phyloP scores from a whole-genome alignment of 2,888 invertebrate species.

The Spicauda simplicius region DNA sequence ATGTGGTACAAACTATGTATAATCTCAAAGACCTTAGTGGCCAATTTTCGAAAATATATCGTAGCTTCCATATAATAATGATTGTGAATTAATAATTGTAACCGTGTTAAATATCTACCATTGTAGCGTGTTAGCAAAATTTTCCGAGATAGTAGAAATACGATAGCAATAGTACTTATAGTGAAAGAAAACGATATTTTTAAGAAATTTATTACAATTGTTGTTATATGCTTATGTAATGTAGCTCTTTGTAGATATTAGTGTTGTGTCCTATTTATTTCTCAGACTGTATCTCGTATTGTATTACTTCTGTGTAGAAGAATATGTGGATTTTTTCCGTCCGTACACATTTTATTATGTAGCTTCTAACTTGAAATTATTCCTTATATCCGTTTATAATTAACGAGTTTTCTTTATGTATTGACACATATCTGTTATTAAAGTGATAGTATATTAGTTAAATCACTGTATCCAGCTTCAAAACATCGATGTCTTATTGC shows the following conservation, averaged over 20 bases:
- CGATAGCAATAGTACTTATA: constrained; percentile 28
- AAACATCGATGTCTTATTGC: constrained; percentile 67
- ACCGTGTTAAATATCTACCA: neutral
- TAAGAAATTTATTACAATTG: constrained; percentile 11
- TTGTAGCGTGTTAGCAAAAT: neutral
- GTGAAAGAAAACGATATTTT: constrained; percentile 22
- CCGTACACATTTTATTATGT: constrained; percentile 48
- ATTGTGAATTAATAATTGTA: neutral
- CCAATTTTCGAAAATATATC: neutral
- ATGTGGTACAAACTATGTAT: constrained; percentile 30
- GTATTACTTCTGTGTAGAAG: constrained; percentile 21
- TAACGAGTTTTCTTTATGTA: constrained; percentile 32
- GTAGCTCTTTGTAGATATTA: constrained; percentile 23
- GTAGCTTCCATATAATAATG: neutral
- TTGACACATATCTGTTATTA: constrained; percentile 56
- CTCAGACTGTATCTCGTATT: constrained; percentile 11
- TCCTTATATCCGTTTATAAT: constrained; percentile 38
- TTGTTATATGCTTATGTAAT: constrained; percentile 17
- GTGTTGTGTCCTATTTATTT: constrained; percentile 23
- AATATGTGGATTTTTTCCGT: constrained; percentile 57
- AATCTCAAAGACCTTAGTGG: constrained; percentile 5
- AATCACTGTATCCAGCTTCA: constrained; percentile 41
- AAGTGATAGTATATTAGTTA: constrained; percentile 44
- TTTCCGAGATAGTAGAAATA: constrained; percentile 3
- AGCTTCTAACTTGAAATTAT: constrained; percentile 40